Percentiles rank a stretch among this genome's conserved stretches.
Evolutionary conservation across 2,113 vertebrate species (phyloP).

Genomic region (Ailuropoda melanoleuca): DNA sequence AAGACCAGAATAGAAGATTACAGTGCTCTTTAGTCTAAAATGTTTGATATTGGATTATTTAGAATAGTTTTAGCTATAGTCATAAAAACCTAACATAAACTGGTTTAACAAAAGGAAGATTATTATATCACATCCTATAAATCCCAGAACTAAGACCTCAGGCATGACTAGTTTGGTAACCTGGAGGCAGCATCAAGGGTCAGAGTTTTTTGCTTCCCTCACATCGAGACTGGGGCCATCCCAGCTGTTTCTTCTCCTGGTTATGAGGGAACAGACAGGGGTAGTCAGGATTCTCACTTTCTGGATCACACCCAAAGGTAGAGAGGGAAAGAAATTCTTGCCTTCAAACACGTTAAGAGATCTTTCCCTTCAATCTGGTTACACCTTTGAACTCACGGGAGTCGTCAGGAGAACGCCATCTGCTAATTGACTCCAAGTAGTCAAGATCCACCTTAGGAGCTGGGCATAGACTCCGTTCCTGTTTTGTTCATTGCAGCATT

Average conservation of each 20-base stretch:
- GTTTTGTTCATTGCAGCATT: not conserved
- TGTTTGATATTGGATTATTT: not conserved
- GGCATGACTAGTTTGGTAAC: not conserved
- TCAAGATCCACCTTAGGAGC: too few relatives aligned
- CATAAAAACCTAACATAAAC: not conserved
- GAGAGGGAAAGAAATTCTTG: not conserved
- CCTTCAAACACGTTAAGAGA: not conserved
- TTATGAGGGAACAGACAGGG: not conserved
- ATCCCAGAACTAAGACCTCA: not conserved
- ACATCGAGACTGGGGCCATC: not conserved
- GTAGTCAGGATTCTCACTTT: not conserved
- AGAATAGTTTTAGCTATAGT: not conserved
- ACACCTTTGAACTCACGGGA: not conserved
- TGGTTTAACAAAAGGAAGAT: not conserved
- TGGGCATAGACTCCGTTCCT: not conserved
- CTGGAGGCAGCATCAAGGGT: too few relatives aligned
- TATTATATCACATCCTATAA: not conserved
- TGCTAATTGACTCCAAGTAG: fast-evolving
- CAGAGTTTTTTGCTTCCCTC: not conserved
- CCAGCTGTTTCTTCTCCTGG: not conserved
- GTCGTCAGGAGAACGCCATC: not conserved
- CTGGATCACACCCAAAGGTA: not conserved
- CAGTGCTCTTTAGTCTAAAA: not conserved
- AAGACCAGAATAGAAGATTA: not conserved
- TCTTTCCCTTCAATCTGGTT: not conserved